These are phyloP conservation scores for Tachyglossus aculeatus DNA, from an alignment of 2,797 vertebrate genomes.

Conservation along the genomic window DNA sequence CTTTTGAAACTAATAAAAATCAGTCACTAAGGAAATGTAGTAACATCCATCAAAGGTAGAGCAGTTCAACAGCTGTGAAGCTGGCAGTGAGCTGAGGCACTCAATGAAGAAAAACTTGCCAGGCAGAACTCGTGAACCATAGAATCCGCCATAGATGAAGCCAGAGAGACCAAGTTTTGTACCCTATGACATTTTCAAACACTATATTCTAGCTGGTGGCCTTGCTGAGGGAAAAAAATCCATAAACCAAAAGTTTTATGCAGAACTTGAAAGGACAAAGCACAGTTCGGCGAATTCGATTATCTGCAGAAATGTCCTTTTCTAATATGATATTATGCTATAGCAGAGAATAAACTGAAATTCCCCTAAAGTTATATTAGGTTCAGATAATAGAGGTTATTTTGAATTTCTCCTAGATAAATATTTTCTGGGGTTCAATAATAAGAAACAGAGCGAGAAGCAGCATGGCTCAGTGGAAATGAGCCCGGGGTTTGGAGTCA, in stretches of 20 bases:
- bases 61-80: slow-evolving; percentile 41
- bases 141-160: slow-evolving; percentile 51
- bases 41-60: slow-evolving; percentile 63
- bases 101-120: slow-evolving; percentile 50
- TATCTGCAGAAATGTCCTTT: not conserved
- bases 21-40: slow-evolving; percentile 66
- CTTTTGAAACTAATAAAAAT: slow-evolving; percentile 71
- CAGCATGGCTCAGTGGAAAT: no score
- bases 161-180: slow-evolving; percentile 37
- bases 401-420: slow-evolving; percentile 12
- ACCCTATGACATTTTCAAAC: slow-evolving; percentile 62
- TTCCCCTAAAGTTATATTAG: slow-evolving; percentile 17
- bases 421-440: slow-evolving; percentile 14
- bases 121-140: slow-evolving; percentile 49
- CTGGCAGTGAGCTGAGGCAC: slow-evolving; percentile 40
- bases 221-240: not conserved
- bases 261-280: slow-evolving; percentile 45
- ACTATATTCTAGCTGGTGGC: slow-evolving; percentile 16
- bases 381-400: slow-evolving; percentile 14
- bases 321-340: not conserved
- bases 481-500: no score
- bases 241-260: slow-evolving; percentile 39
- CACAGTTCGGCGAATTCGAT: not conserved
- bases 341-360: slow-evolving; percentile 10
- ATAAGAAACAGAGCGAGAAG: no score